Evolutionary conservation across 2,888 invertebrate genomes (phyloP), one percentile per base, ranked within the genome.

Genomic region (Hololepta plana): DNA sequence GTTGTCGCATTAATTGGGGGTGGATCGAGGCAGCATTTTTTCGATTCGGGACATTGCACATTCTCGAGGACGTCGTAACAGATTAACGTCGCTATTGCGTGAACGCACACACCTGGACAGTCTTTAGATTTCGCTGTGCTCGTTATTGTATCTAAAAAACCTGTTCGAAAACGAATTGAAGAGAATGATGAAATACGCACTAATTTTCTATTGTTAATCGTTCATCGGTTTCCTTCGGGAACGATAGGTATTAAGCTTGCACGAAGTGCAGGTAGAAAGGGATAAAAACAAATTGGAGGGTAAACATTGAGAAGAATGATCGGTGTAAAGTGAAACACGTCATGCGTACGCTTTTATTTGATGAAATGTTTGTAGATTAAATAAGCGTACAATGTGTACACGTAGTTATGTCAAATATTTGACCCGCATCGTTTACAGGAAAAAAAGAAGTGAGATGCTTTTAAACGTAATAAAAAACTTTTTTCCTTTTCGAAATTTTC

Each of bases 71-170:
- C 84, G 39, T 84, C 75, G 50, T 76, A 74, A 50, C 88, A 88
- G 43, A 87, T 77, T 32, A 87, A 57, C 1, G 87, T 76, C 2
- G 88, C 82, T 31, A 88, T 53, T 6, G 81, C 70, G 46, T 87
- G 84, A 33, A 85, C 79, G 53, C 88, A 88, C 30, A 79, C 72
- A 1, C 88, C 88, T 0, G 88, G 87, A 46, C 88, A 88, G 50
- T 82, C 75, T 55, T 80, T 79, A 31, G 74, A 67, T 51, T 81
- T 77, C 32, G 74, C 81, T 32, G 85, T 84, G 35, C 74, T 79
- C 32, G 85, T 82, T 46, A 87, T 68, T 14, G 82, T 75, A 44
- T 85, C 84, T 43, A 87, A 56, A 4, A 87, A 62, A 41, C 84
- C 85, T 85, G 59, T 1, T 44, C 35, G 37, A 9, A 26, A 28